Conservation (phyloP, 2,888 invertebrate genomes). For the Crocallis elinguaria region DNA sequence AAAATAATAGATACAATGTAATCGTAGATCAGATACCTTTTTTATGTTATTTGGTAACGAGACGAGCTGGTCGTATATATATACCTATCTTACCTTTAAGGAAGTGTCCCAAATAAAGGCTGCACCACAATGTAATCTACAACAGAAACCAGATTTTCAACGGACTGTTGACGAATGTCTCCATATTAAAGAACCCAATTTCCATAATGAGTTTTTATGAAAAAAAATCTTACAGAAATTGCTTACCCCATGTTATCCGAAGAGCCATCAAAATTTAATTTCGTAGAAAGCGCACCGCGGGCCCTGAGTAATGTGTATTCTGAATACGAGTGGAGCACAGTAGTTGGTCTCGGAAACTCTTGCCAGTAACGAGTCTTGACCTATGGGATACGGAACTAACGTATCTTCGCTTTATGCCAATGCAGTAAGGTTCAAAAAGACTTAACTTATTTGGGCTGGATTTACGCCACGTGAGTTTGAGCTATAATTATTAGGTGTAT, state of each 20-base stretch:
- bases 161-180: constrained; percentile 29
- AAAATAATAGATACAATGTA: no score
- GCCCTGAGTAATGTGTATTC: constrained; percentile 66
- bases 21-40: no score
- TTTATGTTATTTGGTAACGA: no score
- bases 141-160: constrained; percentile 15
- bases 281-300: constrained; percentile 73
- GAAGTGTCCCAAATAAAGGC: background rate
- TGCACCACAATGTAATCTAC: constrained; percentile 2
- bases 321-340: constrained; percentile 51
- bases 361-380: constrained; percentile 39
- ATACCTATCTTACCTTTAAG: no score
- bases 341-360: constrained; percentile 27
- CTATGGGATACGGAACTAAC: background rate
- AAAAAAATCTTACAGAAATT: constrained; percentile 50
- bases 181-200: constrained; percentile 48
- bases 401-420: background rate
- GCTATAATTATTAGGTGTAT: background rate
- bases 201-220: constrained; percentile 51
- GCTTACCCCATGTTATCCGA: constrained; percentile 62
- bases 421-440: background rate
- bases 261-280: constrained; percentile 79
- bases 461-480: background rate
- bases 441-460: background rate
- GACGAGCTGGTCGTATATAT: no score